These are phyloP conservation scores for Diaperis boleti DNA, from an alignment of 2,888 invertebrate genomes.

Conservation along the genomic window DNA sequence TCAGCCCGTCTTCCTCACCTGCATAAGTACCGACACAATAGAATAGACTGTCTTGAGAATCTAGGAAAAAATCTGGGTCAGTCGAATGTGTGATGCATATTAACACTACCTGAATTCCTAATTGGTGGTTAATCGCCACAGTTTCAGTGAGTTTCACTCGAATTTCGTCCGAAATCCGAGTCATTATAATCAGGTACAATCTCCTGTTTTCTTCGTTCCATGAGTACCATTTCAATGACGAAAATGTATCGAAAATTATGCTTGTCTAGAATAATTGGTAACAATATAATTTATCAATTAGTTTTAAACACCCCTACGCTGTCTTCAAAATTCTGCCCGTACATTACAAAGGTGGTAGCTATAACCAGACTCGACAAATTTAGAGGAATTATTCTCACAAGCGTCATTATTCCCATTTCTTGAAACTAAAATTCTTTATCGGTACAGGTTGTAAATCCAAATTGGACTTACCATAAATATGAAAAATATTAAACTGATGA, in stretches of 20 bases:
- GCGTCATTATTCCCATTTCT: no score
- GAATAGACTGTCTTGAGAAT: background rate
- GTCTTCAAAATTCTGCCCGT: background rate
- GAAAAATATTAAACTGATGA: no score
- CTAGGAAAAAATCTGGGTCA: background rate
- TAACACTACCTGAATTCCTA: background rate
- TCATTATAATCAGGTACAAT: background rate
- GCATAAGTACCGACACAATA: background rate
- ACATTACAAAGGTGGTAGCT: no score
- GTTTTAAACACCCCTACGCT: background rate
- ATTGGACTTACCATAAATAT: no score
- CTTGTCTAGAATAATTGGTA: background rate
- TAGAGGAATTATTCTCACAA: no score
- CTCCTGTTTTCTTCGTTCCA: background rate
- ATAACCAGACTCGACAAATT: no score
- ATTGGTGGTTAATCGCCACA: background rate
- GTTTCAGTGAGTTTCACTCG: background rate
- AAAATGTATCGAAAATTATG: background rate
- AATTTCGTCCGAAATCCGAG: background rate
- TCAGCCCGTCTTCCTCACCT: no score
- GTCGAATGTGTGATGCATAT: background rate
- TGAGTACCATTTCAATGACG: background rate
- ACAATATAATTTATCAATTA: background rate
- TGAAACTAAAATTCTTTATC: no score
- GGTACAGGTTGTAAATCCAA: no score